Conservation (phyloP, 2,888 invertebrate genomes). For the Tanaodytes sp. region DNA sequence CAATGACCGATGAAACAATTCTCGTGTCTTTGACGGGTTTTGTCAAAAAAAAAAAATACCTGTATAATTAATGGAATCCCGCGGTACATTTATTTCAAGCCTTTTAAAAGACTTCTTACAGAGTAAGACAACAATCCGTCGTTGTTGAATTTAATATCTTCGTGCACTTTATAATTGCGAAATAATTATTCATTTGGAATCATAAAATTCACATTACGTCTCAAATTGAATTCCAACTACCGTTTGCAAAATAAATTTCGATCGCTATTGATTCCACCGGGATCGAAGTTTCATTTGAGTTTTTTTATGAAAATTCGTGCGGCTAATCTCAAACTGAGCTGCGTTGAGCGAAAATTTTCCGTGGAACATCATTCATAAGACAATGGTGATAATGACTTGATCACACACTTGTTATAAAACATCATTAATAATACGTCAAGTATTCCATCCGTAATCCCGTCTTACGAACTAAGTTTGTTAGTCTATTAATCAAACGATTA, state of each 20-base stretch:
- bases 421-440: conserved; percentile 27
- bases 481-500: conserved; percentile 17
- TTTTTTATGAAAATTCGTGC: too few relatives aligned
- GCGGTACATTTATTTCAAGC: conserved; percentile 21
- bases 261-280: too few relatives aligned
- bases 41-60: conserved; percentile 38
- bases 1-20: conserved; percentile 52
- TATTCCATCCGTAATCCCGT: conserved; percentile 2
- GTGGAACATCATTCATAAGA: conserved; percentile 26
- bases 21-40: conserved; percentile 37
- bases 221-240: too few relatives aligned
- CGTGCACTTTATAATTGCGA: too few relatives aligned
- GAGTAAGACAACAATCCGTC: too few relatives aligned
- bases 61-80: conserved; percentile 38
- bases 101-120: too few relatives aligned
- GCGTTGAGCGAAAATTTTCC: too few relatives aligned
- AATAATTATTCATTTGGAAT: not conserved
- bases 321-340: too few relatives aligned
- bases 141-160: too few relatives aligned
- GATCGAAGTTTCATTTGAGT: too few relatives aligned
- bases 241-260: conserved; percentile 7
- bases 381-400: conserved; percentile 27
- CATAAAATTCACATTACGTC: not conserved
- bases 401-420: conserved; percentile 19
- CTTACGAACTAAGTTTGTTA: conserved; percentile 14